Evolutionary conservation across 37 sponge, comb jelly and placozoan species (phyloP), one percentile per base, ranked within the genome.

Genomic region (Diacarnus erythraeanus): DNA sequence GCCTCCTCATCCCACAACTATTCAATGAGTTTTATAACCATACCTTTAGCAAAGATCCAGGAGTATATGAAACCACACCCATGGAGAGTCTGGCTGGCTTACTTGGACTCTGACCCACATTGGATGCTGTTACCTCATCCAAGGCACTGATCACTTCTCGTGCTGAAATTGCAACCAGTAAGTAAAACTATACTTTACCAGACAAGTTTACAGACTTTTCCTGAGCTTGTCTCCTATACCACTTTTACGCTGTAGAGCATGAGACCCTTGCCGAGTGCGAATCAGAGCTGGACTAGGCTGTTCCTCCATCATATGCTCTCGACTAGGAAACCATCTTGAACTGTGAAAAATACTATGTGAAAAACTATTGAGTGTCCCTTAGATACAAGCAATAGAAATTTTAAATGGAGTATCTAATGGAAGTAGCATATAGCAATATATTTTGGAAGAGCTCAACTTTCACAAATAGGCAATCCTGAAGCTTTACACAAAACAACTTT

Each of bases 201-300:
- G 22, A 25, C 21, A 26, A 60, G n/a, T 60, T 20, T 25, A 17
- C 22, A 60, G 9, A 81, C 81, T 57, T 58, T 72, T 81, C 44
- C 59, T 71, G 20, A 81, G 51, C 63, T 39, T 72, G 29, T 81
- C 73, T 29, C 60, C 35, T 29, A 71, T 26, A 25, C 63, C 81
- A 59, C 80, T 81, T 54, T 71, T 81, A 37, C 81, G 57, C 64
- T 59, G 59, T 18, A 81, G 81, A 25, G 72, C 73, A 40, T 71
- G 72, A n/a, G 81, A 81, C 23, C 72, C 81, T 34, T 59, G 39
- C 29, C 61, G 18, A n/a, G 43, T 59, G 39, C 81, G 51, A 20
- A 31, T 58, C 61, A 59, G 57, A 1, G 81, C 72, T 22, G 81
- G 81, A 41, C 81, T 81, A 0, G 72, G 72, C 42, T 81, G 42